Percentiles rank a stretch among this genome's conserved stretches.
Conservation (phyloP, 2,113 vertebrate species). For the Pseudorasbora parva region DNA sequence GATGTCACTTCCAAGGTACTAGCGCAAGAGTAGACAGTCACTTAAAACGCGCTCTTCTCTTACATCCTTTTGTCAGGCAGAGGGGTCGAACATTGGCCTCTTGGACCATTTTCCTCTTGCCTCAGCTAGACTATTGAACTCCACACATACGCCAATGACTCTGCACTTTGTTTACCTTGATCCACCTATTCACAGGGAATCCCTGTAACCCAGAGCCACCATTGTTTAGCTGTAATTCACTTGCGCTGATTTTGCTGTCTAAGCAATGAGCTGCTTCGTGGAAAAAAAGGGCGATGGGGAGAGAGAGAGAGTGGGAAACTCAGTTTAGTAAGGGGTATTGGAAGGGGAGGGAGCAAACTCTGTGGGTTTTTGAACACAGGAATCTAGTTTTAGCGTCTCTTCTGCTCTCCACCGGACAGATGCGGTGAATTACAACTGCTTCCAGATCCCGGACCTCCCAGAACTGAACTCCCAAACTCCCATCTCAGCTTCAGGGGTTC, state of each 20-base stretch:
- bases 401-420: constrained; percentile 77
- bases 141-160: constrained; percentile 73
- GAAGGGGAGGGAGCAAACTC: constrained; percentile 21
- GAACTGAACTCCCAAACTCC: constrained; percentile 75
- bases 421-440: constrained; percentile 83
- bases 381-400: constrained; percentile 78
- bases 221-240: constrained; percentile 75
- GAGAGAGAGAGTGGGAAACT: constrained; percentile 39
- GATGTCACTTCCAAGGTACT: neutral
- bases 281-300: constrained; percentile 13
- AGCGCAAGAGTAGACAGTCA: constrained; percentile 30
- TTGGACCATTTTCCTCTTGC: constrained; percentile 76
- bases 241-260: constrained; percentile 76
- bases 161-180: constrained; percentile 79
- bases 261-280: constrained; percentile 68
- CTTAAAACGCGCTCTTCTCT: constrained; percentile 35
- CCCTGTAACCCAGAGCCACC: constrained; percentile 60
- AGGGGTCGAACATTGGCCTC: constrained; percentile 61
- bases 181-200: constrained; percentile 73
- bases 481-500: constrained; percentile 74
- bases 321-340: constrained; percentile 23
- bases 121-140: constrained; percentile 88
- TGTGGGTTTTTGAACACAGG: constrained; percentile 53
- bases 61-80: constrained; percentile 20
- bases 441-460: constrained; percentile 80